Percentiles rank a stretch among this genome's conserved stretches.
phyloP scores from a whole-genome alignment of 2,888 invertebrate species.

The Priocnemis perturbator region DNA sequence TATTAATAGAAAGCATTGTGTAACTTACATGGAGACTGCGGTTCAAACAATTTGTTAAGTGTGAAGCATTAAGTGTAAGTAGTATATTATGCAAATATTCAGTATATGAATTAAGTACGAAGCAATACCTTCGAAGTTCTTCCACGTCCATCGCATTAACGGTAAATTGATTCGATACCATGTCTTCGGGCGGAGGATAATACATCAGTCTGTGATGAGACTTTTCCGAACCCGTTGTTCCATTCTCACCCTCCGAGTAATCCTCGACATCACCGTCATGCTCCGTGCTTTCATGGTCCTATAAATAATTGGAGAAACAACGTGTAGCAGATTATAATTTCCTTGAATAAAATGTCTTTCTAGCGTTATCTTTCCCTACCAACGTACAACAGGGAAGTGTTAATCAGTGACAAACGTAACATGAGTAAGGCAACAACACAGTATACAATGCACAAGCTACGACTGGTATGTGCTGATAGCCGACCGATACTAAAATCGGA shows the following conservation, averaged over 20 bases:
- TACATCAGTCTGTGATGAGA: slow-evolving; percentile 82
- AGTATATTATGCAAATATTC: no score
- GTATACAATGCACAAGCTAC: slow-evolving; percentile 12
- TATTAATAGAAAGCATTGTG: neutral
- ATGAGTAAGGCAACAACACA: slow-evolving; percentile 9
- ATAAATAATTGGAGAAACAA: neutral
- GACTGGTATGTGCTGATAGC: neutral
- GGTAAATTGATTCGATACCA: slow-evolving; percentile 84
- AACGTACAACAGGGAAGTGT: neutral
- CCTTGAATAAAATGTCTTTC: neutral
- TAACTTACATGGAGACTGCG: neutral
- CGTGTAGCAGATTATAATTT: no score
- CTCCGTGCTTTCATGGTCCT: slow-evolving; percentile 83
- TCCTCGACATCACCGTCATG: slow-evolving; percentile 92
- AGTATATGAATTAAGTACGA: neutral
- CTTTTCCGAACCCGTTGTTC: slow-evolving; percentile 82
- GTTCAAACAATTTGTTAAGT: neutral
- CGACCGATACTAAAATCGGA: neutral
- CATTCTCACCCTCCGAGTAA: slow-evolving; percentile 84
- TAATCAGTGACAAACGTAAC: neutral
- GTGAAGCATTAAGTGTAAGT: neutral
- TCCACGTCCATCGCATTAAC: slow-evolving; percentile 93
- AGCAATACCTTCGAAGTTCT: slow-evolving; percentile 82
- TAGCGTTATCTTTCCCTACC: neutral
- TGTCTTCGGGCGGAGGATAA: slow-evolving; percentile 83